Evolutionary conservation across 2,113 vertebrate species (phyloP), one percentile per base, ranked within the genome.

Genomic region (Rousettus leschenaultii): DNA sequence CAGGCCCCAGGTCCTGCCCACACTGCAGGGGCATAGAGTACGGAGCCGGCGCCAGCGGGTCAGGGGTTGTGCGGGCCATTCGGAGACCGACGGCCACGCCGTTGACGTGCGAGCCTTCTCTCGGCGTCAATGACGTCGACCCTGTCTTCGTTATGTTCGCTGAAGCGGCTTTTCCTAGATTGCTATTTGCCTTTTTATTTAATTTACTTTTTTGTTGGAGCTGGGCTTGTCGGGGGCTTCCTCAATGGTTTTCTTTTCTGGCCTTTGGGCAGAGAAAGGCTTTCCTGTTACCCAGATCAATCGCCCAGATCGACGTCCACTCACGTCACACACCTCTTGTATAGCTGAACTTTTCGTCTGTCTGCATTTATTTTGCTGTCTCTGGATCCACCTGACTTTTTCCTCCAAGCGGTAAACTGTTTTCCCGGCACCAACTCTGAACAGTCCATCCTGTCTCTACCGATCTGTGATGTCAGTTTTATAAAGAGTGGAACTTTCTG

Each of bases 251-350:
- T 48, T 28, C 40, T 30, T 22, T 83, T 61, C 5, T 48, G 66
- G 66, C 21, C 24, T 83, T 61, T 48, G 77, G 7, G 24, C 43
- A 30, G 10, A 19, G 2, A 22, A 38, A 59, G n/a, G 10, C 38
- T 61, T 78, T 48, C 38, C 63, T 45, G 30, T 38, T 16, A 13
- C 66, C 40, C 13, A 33, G 61, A 11, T 68, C 26, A 78, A 28
- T 59, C 35, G 10, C 15, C 2, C 15, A 40, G 8, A 35, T 13
- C 2, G 10, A 6, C 13, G 21, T 7, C 26, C 40, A 75, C 16
- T 79, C 21, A 14, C 5, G 0, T 38, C 22, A 19, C 3, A 0
- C 0, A 0, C 2, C 15, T 48, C 68, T 1, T 3, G 14, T 4
- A 16, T 0, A 14, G 33, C 24, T 21, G 21, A 48, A 21, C 65